Evolutionary conservation across 2,797 vertebrate species (phyloP).

Genomic region (Tolypeutes matacus): DNA sequence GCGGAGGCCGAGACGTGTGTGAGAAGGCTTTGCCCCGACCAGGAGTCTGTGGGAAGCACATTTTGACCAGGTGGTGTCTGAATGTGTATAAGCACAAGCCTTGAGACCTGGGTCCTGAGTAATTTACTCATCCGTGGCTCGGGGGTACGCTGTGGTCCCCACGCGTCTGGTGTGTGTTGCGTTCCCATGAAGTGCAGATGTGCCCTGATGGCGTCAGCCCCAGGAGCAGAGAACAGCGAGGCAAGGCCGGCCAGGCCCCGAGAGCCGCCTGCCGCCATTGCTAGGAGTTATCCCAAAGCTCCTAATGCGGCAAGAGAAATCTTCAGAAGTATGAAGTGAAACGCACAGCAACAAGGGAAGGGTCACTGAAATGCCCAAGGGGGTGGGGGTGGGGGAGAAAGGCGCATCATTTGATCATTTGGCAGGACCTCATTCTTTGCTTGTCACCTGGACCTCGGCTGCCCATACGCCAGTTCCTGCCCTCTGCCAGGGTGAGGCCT

Average conservation of each 20-base stretch:
- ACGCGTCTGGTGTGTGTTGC: background rate
- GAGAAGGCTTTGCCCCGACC: background rate
- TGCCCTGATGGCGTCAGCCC: background rate
- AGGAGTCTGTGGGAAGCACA: rapidly evolving
- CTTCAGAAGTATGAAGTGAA: background rate
- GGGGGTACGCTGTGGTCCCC: background rate
- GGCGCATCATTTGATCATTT: background rate
- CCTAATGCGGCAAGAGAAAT: background rate
- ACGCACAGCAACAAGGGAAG: no score
- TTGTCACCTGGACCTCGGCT: background rate
- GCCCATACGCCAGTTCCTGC: background rate
- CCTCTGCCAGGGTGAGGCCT: background rate
- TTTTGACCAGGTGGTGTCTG: background rate
- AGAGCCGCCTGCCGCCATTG: background rate
- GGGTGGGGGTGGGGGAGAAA: rapidly evolving
- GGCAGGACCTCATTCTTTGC: background rate
- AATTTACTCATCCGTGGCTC: rapidly evolving
- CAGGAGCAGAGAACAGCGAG: background rate
- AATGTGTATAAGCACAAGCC: background rate
- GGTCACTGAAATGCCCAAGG: rapidly evolving
- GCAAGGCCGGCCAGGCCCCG: background rate
- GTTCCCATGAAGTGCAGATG: background rate
- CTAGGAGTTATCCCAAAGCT: background rate
- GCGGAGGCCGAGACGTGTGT: background rate
- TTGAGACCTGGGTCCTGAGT: background rate